Percentiles rank a stretch among this genome's conserved stretches.
Evolutionary conservation across 1,140 invertebrate species (phyloP).

Genomic region (Euglossa dilemma): DNA sequence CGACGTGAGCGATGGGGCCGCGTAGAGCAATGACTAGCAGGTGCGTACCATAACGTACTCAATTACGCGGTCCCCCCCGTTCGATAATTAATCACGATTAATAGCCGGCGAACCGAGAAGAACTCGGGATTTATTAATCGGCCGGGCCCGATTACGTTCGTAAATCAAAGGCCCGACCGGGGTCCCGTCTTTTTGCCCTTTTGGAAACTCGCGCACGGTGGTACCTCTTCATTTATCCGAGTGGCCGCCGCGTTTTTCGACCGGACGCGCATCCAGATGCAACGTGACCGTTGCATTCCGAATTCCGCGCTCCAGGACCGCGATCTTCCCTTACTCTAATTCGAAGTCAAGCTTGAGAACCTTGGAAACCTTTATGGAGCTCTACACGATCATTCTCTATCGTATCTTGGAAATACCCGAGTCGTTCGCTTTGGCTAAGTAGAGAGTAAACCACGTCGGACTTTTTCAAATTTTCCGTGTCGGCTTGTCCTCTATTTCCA

Average conservation of each 20-base stretch:
- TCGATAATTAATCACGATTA: constrained; percentile 48
- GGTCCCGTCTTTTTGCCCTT: constrained; percentile 11
- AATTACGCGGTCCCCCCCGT: not conserved
- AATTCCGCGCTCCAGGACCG: not conserved
- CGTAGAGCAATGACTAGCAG: constrained; percentile 29
- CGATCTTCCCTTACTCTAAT: not conserved
- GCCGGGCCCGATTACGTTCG: constrained; percentile 28
- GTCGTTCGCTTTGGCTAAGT: too few species aligned
- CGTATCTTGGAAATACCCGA: too few species aligned
- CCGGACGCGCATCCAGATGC: not conserved
- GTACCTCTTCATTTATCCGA: constrained; percentile 42
- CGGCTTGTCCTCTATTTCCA: too few species aligned
- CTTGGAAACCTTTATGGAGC: too few species aligned
- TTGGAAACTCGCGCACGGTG: constrained; percentile 27
- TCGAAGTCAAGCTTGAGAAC: too few species aligned
- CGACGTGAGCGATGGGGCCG: constrained; percentile 26
- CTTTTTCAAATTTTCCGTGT: too few species aligned
- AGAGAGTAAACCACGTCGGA: too few species aligned
- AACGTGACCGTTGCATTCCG: not conserved
- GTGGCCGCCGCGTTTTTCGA: constrained; percentile 16
- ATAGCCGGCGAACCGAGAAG: constrained; percentile 28
- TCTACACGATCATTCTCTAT: too few species aligned
- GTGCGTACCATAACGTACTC: constrained; percentile 39
- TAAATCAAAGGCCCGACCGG: constrained; percentile 25
- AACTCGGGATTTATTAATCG: constrained; percentile 44